Evolutionary conservation across 2,113 vertebrate genomes (phyloP), one percentile per base, ranked within the genome.

Genomic region (Lasiurus cinereus): DNA sequence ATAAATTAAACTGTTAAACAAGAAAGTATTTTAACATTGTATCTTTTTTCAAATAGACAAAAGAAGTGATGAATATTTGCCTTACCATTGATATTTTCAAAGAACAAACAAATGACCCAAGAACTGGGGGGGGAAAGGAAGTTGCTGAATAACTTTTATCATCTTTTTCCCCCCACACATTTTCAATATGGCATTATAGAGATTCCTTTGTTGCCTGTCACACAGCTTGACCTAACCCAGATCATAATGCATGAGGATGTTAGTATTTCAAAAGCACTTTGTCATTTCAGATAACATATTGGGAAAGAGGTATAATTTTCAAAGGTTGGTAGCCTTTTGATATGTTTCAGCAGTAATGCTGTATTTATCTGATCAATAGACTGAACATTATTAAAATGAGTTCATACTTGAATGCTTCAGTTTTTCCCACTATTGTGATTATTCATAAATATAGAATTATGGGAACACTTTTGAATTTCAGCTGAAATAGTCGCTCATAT

Each of bases 91-190:
- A 91, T 78, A 96, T 94, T 98, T 96, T 95, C 86, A 94, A 96
- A 97, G 94, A 95, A 96, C 66, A 96, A 97, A 96, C 73, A 96
- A 94, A 96, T 98, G 96, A 97, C 96, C 95, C 94, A 96, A 87
- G 96, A 95, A 93, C 91, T 96, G 78, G n/a, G 12, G 4, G 78
- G 89, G 13, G 8, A 73, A 85, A 6, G 95, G 33, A 84, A 74
- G 10, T 70, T 92, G 33, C 87, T 93, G 86, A 91, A 92, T 93
- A 94, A 90, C 79, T 97, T 96, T 93, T 91, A 43, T 97, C 88
- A 43, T 92, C 77, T 96, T 98, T 97, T 80, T 66, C 94, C 96
- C 96, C 50, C 78, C 77, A 74, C 56, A 95, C 97, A 62, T 96
- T 96, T 97, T 94, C 73, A 88, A 43, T 84, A 66, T 93, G 86